These are phyloP conservation scores for Oreotrochilus melanogaster DNA, from an alignment of 2,113 vertebrate species.

Conservation along the genomic window DNA sequence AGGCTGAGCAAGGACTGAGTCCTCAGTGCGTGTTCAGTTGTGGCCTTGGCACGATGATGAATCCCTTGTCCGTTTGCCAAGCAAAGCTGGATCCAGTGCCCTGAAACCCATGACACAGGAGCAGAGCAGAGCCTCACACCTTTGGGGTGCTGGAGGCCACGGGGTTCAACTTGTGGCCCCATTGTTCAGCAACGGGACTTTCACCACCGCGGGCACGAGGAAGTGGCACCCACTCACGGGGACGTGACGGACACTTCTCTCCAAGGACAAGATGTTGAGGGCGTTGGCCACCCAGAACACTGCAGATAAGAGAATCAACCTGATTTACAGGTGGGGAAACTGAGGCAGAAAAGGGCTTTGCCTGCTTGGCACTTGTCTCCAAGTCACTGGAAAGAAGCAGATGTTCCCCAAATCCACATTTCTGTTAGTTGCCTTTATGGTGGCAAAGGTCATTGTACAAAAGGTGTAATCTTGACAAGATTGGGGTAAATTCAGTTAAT, in stretches of 20 bases:
- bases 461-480: neutral
- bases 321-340: neutral
- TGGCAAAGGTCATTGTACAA: neutral
- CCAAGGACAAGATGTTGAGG: neutral
- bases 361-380: neutral
- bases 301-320: neutral
- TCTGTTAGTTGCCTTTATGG: neutral
- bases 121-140: accelerated
- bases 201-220: conserved; percentile 31
- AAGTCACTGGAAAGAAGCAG: neutral
- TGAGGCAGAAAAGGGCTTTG: neutral
- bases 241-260: neutral
- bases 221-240: neutral
- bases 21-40: accelerated
- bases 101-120: accelerated
- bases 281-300: neutral
- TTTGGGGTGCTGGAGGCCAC: neutral
- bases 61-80: neutral
- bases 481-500: neutral
- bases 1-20: neutral
- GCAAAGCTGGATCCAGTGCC: neutral
- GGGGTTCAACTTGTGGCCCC: accelerated
- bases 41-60: accelerated
- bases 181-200: neutral
- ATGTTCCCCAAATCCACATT: neutral